Percentiles rank a stretch among this genome's conserved stretches.
Conservation (phyloP, 1,140 invertebrate genomes). For the Galendromus occidentalis region DNA sequence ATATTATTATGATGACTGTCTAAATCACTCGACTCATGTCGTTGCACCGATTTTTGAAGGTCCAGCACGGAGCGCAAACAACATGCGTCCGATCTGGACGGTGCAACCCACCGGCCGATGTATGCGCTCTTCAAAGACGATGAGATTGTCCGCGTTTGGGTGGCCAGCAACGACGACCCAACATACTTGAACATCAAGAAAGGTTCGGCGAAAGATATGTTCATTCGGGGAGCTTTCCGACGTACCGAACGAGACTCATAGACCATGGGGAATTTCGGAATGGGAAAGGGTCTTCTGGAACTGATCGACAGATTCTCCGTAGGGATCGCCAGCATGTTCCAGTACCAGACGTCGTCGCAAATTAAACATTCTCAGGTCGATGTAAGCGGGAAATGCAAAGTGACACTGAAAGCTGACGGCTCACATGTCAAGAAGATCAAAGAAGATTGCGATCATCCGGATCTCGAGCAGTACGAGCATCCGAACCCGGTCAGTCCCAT, state of each 20-base stretch:
- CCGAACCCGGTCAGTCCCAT: not conserved
- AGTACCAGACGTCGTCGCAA: not conserved
- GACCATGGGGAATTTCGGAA: too few species aligned
- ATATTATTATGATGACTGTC: too few species aligned
- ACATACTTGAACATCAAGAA: not conserved
- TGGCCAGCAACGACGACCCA: not conserved
- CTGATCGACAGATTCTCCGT: not conserved
- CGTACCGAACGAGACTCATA: too few species aligned
- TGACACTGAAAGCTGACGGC: not conserved
- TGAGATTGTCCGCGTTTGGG: slow-evolving; percentile 3
- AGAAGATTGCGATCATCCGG: slow-evolving; percentile 1
- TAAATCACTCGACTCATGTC: too few species aligned
- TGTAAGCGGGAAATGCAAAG: not conserved
- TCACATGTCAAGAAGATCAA: slow-evolving; percentile 5
- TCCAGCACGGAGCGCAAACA: not conserved
- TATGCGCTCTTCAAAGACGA: slow-evolving; percentile 10
- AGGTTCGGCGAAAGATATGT: not conserved
- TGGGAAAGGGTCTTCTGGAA: too few species aligned
- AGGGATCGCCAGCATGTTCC: slow-evolving; percentile 6
- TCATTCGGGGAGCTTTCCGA: too few species aligned
- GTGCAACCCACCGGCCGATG: not conserved
- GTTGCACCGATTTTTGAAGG: too few species aligned
- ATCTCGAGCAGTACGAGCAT: slow-evolving; percentile 1
- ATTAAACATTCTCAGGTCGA: not conserved
- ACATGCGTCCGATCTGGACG: not conserved